A percentile compares a stretch with the other conserved stretches of the same genome.
Conservation (phyloP, 2,113 vertebrate species). For the Nestor notabilis region DNA sequence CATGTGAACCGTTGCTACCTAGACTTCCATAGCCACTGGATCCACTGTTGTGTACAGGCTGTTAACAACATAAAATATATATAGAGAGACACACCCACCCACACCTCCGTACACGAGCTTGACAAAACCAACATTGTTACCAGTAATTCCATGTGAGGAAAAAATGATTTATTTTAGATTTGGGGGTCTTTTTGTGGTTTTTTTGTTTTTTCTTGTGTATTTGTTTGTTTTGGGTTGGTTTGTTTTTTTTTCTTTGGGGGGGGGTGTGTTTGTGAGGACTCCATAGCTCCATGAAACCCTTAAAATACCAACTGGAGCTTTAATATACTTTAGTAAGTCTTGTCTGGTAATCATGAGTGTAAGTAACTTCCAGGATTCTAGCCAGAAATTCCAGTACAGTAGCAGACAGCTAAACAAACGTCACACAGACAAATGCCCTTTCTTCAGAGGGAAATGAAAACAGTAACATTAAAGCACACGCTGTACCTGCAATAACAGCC, state of each 20-base stretch:
- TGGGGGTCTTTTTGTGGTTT: too few species aligned
- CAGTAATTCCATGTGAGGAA: neutral
- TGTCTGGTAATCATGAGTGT: neutral
- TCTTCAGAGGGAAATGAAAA: neutral
- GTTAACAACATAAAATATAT: neutral
- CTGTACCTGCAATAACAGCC: slow-evolving; percentile 88
- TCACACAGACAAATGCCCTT: neutral
- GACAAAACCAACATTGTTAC: neutral
- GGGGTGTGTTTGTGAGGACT: neutral
- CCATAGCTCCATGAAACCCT: neutral
- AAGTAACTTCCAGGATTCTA: neutral
- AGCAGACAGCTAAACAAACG: neutral
- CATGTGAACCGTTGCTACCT: slow-evolving; percentile 92
- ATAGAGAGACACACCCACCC: accelerated
- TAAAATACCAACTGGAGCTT: neutral
- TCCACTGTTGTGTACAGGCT: slow-evolving; percentile 92
- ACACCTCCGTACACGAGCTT: neutral
- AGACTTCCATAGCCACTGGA: slow-evolving; percentile 95
- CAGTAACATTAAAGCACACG: neutral
- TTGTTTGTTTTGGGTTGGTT: neutral
- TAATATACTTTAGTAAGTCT: neutral
- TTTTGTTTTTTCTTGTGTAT: neutral
- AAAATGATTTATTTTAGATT: accelerated
- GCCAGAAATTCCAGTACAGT: neutral
- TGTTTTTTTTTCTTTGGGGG: neutral